Evolutionary conservation across 1,140 invertebrate species (phyloP), one percentile per base, ranked within the genome.

Genomic region (Pseudomyrmex gracilis): DNA sequence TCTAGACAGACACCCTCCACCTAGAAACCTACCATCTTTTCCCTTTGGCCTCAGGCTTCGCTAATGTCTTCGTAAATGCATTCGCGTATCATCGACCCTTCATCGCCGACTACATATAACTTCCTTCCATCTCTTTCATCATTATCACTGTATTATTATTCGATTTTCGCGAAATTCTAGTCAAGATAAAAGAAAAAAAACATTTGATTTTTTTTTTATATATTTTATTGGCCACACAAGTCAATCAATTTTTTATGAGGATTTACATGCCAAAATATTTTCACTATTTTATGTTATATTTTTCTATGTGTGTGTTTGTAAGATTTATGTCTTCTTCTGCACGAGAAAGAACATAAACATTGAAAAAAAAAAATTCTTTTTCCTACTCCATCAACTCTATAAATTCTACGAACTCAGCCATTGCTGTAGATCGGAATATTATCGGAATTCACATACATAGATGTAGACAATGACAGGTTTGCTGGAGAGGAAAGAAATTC

Each of bases 1-100:
- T 87, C 86, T 87, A 87, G 86, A 87, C 86, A 80, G 85, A 87
- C 82, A 87, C 86, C 85, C 85, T 87, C 71, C 85, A 64, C 47
- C 66, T 58, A 80, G 70, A 64, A 78, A 84, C 86, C 67, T 78
- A 78, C 86, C 68, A 84, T 66, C 82, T 87, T 73, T 84, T 87
- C 67, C 53, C 73, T 73, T 55, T 73, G 47, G 66, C 53, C 66
- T 57, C 66, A 43, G 64, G 76, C 76, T 70, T 78, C 66, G n/a
- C 5, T n/a, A 17, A 76, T 13, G 53, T 71, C 76, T 71, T 71
- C 53, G 20, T 58, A 53, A 22, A 58, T 71, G 76, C 66, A 80
- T 80, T 58, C 55, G 55, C 43, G 43, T 70, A 68, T 58, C 53
- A 47, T 58, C 66, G 66, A 71, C 53, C 66, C 76, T 58, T 80